Evolutionary conservation across 2,888 invertebrate genomes (phyloP), one percentile per base, ranked within the genome.

Genomic region (Pycnomerus fuliginosus): DNA sequence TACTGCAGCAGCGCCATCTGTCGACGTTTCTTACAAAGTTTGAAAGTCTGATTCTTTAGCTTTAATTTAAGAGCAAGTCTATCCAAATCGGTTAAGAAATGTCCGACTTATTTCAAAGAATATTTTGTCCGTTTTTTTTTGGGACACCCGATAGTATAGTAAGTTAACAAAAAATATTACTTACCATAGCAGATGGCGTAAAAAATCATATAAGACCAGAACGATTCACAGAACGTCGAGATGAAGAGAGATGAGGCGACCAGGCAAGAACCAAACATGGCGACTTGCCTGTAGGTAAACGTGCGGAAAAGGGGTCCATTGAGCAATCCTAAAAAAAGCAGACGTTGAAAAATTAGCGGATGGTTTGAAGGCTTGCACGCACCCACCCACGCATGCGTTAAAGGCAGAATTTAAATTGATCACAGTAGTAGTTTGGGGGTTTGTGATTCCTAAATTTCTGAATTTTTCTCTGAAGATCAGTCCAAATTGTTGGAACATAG

Each of bases 321-420:
- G 12, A 83, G 74, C 39, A 87, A 71, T 50, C 83, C 84, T 81
- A 69, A 45, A 76, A 77, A 16, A 31, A 39, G 8, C 12, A 39
- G 10, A 8, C 4, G 23, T 8, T 37, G 7, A 29, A 35, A 40
- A 20, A 15, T 29, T n/a, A 32, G 16, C 14, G 10, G 7, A 29
- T 22, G 23, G 24, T 8, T 34, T 22, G 10, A 5, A 14, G 27
- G 14, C 24, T 38, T 42, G 23, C 52, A 60, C 55, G 44, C 48
- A 59, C 73, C 67, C 75, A 84, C 85, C 85, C 71, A 84, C 80
- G 71, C 82, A 81, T 56, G 84, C 79, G 53, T 79, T 83, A 55
- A 85, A 77, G 17, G 86, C 85, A 13, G 81, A 77, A 74, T 85
- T 81, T 60, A 84, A 76, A 70, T 86, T 87, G 63, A 85, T 81